A percentile compares a stretch with the other conserved stretches of the same genome.
Conservation (phyloP, 2,113 vertebrate species). For the Vireo altiloquus region DNA sequence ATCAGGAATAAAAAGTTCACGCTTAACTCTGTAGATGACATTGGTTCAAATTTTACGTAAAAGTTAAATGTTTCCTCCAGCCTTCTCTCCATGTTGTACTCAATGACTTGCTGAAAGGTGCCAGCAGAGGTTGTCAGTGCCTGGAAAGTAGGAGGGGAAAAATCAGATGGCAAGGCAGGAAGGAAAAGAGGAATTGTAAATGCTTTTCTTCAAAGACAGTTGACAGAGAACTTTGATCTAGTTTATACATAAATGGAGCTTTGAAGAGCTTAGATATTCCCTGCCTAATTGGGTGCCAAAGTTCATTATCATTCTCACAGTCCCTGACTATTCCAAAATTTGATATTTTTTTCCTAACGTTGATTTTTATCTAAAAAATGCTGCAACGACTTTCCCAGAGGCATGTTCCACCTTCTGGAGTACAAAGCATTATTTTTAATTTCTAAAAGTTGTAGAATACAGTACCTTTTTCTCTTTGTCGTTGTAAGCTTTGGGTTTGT, state of each 20-base stretch:
- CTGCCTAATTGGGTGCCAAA: conserved; percentile 37
- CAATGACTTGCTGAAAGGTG: neutral
- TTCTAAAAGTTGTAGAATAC: conserved; percentile 30
- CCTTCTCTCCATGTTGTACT: neutral
- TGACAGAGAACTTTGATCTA: conserved; percentile 55
- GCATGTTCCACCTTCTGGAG: conserved; percentile 54
- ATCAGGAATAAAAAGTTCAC: neutral
- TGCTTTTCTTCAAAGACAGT: conserved; percentile 19
- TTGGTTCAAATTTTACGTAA: neutral
- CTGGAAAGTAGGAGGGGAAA: neutral
- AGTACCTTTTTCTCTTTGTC: conserved; percentile 39
- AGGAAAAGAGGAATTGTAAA: neutral
- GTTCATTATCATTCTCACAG: conserved; percentile 27
- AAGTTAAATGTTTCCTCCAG: conserved; percentile 27
- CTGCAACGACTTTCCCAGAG: conserved; percentile 61
- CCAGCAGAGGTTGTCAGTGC: conserved; percentile 11
- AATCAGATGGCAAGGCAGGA: neutral
- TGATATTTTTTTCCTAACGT: neutral
- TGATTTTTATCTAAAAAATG: conserved; percentile 56
- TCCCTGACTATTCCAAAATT: neutral
- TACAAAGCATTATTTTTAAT: conserved; percentile 40
- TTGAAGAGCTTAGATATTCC: conserved; percentile 43
- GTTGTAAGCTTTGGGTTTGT: neutral
- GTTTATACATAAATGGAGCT: conserved; percentile 24
- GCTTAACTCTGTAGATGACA: neutral